Base-by-base conservation (phyloP, 1,140 invertebrate genomes). In the Oreohelix idahoensis region DNA sequence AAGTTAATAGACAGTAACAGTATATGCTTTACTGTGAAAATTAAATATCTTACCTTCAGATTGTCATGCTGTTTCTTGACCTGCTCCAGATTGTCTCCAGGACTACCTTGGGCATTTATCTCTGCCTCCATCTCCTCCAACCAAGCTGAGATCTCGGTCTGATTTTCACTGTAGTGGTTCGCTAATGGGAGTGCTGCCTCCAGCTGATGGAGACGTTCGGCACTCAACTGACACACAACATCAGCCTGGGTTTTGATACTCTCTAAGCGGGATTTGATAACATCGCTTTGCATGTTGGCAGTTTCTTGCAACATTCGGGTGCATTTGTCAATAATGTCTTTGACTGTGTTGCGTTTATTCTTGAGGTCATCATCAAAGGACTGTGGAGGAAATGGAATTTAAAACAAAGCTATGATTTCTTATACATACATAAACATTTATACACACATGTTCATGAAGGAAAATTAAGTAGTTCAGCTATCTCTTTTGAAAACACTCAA, bases 281-380 rank as follows among this genome's bases (percentile, higher is more conserved):
- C 94, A 23, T 95, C 95, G 0, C 90, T 90, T 89, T 99, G 98
- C 88, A 98, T 96, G 84, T 96, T 96, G 75, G 97, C 97, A 58
- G 97, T 96, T 92, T 99, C 98, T 42, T 98, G 95, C 11, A 99
- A 94, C 26, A 99, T 93, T 87, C 97, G 97, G 93, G 98, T 99
- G 8, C 98, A 98, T 84, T 97, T 96, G 0, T 96, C 96, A 1
- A 99, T 95, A 8, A 99, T 96, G 89, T 99, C 97, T 5, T 98
- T 94, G 0, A 98, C 97, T 0, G 98, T 94, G 66, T 96, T 96
- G 84, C 97, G 96, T 90, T 99, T 98, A 84, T 96, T 96, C 5
- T 96, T 96, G 79, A 99, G 97, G 90, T 99, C 98, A 85, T 99
- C 98, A 90, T 98, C 97, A 45, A 99, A 94, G 0, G 96, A 96